A percentile compares a stretch with the other conserved stretches of the same genome.
Conservation (phyloP, 92 coral and sea anemone genomes). For the Phymanthus crucifer region DNA sequence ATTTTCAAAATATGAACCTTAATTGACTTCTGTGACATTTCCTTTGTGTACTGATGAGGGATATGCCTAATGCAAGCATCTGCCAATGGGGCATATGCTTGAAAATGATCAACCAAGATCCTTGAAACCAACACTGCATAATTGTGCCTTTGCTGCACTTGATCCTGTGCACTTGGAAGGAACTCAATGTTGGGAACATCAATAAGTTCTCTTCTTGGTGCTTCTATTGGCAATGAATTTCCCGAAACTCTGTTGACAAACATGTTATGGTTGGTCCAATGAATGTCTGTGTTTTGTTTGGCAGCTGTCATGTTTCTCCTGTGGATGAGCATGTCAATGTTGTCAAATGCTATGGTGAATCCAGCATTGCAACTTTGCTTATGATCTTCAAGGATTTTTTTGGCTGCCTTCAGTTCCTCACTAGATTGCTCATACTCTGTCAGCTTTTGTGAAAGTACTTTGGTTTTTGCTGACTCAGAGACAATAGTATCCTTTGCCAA, state of each 20-base stretch:
- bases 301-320: constrained; percentile 43
- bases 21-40: constrained; percentile 47
- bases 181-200: constrained; percentile 49
- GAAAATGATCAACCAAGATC: constrained; percentile 49
- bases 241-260: constrained; percentile 63
- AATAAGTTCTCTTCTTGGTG: constrained; percentile 40
- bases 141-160: constrained; percentile 40
- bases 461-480: background rate
- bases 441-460: background rate
- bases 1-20: constrained; percentile 31
- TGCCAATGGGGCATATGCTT: constrained; percentile 42
- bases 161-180: constrained; percentile 49
- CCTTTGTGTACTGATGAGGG: constrained; percentile 42
- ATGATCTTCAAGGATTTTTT: background rate
- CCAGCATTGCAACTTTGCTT: constrained; percentile 54
- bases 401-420: background rate
- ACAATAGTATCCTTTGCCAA: constrained; percentile 16
- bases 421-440: background rate
- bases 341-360: constrained; percentile 43
- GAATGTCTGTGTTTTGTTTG: constrained; percentile 54
- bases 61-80: constrained; percentile 52
- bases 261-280: constrained; percentile 71
- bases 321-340: constrained; percentile 35
- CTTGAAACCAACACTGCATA: constrained; percentile 30
- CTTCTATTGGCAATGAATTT: constrained; percentile 15